These are phyloP conservation scores for Eledona agricola DNA, from an alignment of 2,888 invertebrate species.

Conservation along the genomic window DNA sequence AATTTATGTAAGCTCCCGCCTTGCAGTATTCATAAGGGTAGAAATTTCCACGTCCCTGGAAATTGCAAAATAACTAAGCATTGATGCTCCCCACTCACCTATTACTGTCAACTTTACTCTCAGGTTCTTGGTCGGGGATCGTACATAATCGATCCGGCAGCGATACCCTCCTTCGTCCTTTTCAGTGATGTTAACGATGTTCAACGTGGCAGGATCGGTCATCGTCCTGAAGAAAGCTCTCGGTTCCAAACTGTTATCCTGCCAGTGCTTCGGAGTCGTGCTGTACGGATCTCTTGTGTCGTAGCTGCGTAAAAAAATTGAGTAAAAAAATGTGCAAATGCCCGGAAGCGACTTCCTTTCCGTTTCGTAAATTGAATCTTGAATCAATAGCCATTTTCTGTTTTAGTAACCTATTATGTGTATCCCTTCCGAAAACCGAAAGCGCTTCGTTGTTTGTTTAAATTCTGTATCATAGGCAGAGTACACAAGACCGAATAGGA, in stretches of 20 bases:
- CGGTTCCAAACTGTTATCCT: constrained; percentile 71
- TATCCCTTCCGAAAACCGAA: constrained; percentile 27
- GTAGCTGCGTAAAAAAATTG: constrained; percentile 64
- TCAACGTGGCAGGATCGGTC: constrained; percentile 74
- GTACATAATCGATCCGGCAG: constrained; percentile 82
- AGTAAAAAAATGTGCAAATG: constrained; percentile 32
- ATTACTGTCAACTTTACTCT: constrained; percentile 78
- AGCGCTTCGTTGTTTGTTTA: constrained; percentile 23
- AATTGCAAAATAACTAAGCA: constrained; percentile 29
- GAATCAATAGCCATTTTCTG: constrained; percentile 34
- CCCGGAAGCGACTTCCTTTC: constrained; percentile 24
- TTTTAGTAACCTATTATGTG: constrained; percentile 23
- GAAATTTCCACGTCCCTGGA: constrained; percentile 17
- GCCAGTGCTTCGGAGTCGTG: constrained; percentile 75
- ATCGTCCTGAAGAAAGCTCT: constrained; percentile 76
- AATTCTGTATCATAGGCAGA: constrained; percentile 15
- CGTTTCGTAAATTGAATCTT: constrained; percentile 34
- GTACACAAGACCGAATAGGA: constrained; percentile 10
- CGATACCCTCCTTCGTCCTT: constrained; percentile 80
- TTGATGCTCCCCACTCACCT: constrained; percentile 66
- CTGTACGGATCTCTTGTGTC: constrained; percentile 71
- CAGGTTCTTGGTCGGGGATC: constrained; percentile 80
- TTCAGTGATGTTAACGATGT: constrained; percentile 71
- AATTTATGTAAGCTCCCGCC: constrained; percentile 14
- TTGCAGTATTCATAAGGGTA: constrained; percentile 17